phyloP scores from a whole-genome alignment of 2,797 vertebrate species.

The Trematomus bernacchii region DNA sequence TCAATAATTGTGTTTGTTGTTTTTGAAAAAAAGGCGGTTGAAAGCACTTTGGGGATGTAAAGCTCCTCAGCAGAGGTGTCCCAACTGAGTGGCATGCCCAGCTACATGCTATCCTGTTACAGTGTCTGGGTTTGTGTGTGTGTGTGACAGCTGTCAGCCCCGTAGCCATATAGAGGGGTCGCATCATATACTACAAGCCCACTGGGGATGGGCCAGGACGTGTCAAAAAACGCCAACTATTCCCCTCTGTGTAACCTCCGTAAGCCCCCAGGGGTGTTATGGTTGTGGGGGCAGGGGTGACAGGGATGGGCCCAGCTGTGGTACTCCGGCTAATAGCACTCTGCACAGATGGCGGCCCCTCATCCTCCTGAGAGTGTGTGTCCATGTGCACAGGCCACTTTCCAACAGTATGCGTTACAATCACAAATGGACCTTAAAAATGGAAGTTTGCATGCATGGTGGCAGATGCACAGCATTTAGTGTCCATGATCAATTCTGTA shows the following conservation, averaged over 20 bases:
- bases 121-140: conserved; percentile 50
- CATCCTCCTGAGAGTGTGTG: conserved; percentile 24
- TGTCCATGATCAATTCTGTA: conserved; percentile 49
- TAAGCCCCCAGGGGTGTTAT: conserved; percentile 22
- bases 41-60: conserved; percentile 43
- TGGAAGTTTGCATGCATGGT: conserved; percentile 42
- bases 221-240: conserved; percentile 62
- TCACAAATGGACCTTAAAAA: conserved; percentile 74
- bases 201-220: conserved; percentile 45
- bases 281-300: conserved; percentile 39
- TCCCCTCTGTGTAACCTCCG: conserved; percentile 59
- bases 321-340: conserved; percentile 68
- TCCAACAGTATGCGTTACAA: conserved; percentile 62
- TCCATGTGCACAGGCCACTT: conserved; percentile 35
- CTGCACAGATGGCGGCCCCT: conserved; percentile 67
- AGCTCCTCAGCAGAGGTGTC: conserved; percentile 46
- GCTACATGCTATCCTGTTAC: conserved; percentile 70
- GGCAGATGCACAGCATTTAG: conserved; percentile 40
- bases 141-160: conserved; percentile 73
- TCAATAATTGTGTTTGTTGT: conserved; percentile 35
- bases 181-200: conserved; percentile 38
- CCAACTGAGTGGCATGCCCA: conserved; percentile 50
- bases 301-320: conserved; percentile 73
- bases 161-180: conserved; percentile 44
- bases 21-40: conserved; percentile 24